Base-by-base conservation (phyloP, 2,797 vertebrate genomes). In the Chaunax sp. region DNA sequence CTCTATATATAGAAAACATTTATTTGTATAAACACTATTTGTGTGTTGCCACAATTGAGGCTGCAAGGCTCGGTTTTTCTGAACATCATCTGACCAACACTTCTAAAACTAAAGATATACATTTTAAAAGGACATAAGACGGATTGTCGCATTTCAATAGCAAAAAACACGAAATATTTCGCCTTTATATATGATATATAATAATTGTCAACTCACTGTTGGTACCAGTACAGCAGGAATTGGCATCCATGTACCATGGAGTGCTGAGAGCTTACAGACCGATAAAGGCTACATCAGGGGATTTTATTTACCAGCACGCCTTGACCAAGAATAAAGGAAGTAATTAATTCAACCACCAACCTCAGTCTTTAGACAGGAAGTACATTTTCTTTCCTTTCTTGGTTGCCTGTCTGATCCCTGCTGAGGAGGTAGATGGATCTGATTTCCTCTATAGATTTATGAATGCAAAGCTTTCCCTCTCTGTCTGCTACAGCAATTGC, bases 271-370 rank as follows among this genome's bases (percentile, higher is more conserved):
- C 64, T 60, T 51, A 14, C 55, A 67, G 23, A n/a, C 13, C 40
- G 28, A 51, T 45, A 33, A 13, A n/a, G 13, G 9, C 16, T 30
- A 64, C 37, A 55, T 2, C n/a, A 26, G 33, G 18, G 13, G n/a
- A 46, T 63, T 30, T 62, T 2, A 66, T 38, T 47, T 15, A 63
- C 47, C 30, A 40, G 9, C 41, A 26, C 22, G 20, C 35, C n/a
- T 50, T 50, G 46, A 60, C 57, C 33, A 40, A 37, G 2, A 45
- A 30, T 30, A 60, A 41, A 64, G 15, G 41, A 56, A 33, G 9
- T 15, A 60, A 69, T 63, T 33, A 47, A 61, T 51, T 51, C 6
- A 56, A 51, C 44, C 41, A 8, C 11, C 63, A 30, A 7, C 10
- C 38, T 33, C 55, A 11, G 13, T 38, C 26, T 69, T 72, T 51